Evolutionary conservation across 1,140 invertebrate genomes (phyloP), one percentile per base, ranked within the genome.

Genomic region (Papilio polyxenes): DNA sequence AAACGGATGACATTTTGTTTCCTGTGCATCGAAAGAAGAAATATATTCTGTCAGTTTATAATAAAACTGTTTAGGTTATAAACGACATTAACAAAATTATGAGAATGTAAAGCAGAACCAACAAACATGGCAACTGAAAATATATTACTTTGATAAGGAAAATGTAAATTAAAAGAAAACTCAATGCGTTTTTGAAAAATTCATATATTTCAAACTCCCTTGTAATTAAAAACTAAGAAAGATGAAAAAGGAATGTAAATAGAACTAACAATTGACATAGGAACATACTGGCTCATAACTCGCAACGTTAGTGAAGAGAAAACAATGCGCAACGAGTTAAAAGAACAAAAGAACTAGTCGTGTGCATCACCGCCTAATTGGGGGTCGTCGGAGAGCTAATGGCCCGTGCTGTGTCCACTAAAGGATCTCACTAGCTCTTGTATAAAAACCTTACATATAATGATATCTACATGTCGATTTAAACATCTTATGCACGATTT

Each of bases 321-420:
- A 83, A 83, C 83, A 83, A 83, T 51, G 56, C 56, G 17, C 72
- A 10, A 72, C 74, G 37, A 75, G 75, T n/a, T 76, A 53, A 48
- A 78, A 20, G 77, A 84, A 86, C 85, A 86, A 85, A 84, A 83
- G 80, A 80, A 62, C 65, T 40, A 74, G 80, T 79, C 82, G 75
- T 72, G 75, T 81, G 80, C 77, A 83, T 81, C 79, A 81, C 56
- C 69, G 82, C 77, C 84, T 86, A 86, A 86, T 86, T 86, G 85
- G 85, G 83, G 75, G 82, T 69, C 83, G 80, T 6, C 49, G 44
- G 75, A 77, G 75, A 53, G 56, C 77, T 79, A 79, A 79, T 79
- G 77, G 77, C 15, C 23, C 56, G 77, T 56, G 40, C 37, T 79
- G 77, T 62, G 56, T 79, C 77, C 56, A 62, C 56, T n/a, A 13